A percentile compares a stretch with the other conserved stretches of the same genome.
These are phyloP conservation scores for Copidosoma floridanum DNA, from an alignment of 1,140 invertebrate species.

Conservation along the genomic window DNA sequence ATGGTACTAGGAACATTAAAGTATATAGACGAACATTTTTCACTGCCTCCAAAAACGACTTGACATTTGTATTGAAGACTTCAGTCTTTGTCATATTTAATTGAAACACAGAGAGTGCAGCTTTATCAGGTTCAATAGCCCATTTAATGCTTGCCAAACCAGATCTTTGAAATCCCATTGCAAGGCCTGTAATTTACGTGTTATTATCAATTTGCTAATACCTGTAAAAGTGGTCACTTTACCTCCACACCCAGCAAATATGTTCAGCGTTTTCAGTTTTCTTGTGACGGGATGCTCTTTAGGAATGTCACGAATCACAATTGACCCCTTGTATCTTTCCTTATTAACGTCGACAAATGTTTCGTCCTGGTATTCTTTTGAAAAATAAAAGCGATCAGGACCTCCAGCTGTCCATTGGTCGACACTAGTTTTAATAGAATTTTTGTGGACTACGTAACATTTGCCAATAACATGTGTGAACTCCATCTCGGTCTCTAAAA, in stretches of 20 bases:
- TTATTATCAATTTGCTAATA: no score
- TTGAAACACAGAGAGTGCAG: no score
- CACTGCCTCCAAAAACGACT: no score
- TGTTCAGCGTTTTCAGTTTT: conserved; percentile 70
- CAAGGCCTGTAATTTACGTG: conserved; percentile 58
- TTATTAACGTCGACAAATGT: not conserved
- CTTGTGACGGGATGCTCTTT: conserved; percentile 44
- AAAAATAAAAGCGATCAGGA: conserved; percentile 75
- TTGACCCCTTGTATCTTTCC: not conserved
- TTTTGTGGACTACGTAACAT: conserved; percentile 62
- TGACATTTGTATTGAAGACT: no score
- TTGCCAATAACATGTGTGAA: conserved; percentile 62
- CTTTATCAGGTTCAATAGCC: conserved; percentile 83
- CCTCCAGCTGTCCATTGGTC: conserved; percentile 64
- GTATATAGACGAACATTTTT: no score
- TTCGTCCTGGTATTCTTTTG: conserved; percentile 41
- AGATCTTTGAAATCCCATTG: conserved; percentile 70
- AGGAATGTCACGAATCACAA: not conserved
- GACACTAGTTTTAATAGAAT: conserved; percentile 55
- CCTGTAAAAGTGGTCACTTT: no score
- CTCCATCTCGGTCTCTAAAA: no score
- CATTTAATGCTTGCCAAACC: conserved; percentile 70
- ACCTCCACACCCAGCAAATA: conserved; percentile 88
- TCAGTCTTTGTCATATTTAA: no score
- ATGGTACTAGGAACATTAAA: no score